Base-by-base conservation (phyloP, 2,888 invertebrate genomes). In the Cactoblastis cactorum region DNA sequence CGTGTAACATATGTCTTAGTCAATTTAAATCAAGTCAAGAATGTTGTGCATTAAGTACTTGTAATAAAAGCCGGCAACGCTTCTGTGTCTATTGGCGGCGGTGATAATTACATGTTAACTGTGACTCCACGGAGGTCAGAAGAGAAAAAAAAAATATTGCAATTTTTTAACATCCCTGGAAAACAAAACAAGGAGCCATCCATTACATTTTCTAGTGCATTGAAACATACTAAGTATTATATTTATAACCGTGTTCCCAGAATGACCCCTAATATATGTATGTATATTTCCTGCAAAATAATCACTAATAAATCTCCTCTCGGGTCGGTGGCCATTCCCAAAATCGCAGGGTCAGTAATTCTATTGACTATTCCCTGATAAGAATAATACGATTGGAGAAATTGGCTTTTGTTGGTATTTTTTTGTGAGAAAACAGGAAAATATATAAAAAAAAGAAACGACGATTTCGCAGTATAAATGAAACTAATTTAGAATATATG, bases 301-400 rank as follows among this genome's bases (percentile, higher is more conserved):
- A 22, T 39, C 22, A 19, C 39, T 39, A 39, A 39, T 39, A 39
- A 39, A 39, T 39, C 39, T 39, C 18, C 22, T 39, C 39, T 22
- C 39, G 39, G 22, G 12, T 39, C 39, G 22, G n/a, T 39, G 8
- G 12, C 39, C 39, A 12, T 39, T 12, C 19, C 12, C 22, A 19
- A 15, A 22, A 18, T 39, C 39, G 39, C 8, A 22, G 22, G 39
- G 39, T 22, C 39, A 11, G 39, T 39, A 22, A 39, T 39, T 12
- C 39, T 39, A 39, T 39, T 39, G 39, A 39, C 39, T 39, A 39
- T 39, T 39, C 22, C n/a, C 18, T 22, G 39, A 39, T 39, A 22
- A 8, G 18, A 39, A 39, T 39, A 39, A 39, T 39, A 39, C 11
- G 39, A 39, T 39, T 22, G 39, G 0, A 5, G 39, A 8, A 22